phyloP scores from a whole-genome alignment of 2,888 invertebrate species.

The Chloroclystis v-ata region DNA sequence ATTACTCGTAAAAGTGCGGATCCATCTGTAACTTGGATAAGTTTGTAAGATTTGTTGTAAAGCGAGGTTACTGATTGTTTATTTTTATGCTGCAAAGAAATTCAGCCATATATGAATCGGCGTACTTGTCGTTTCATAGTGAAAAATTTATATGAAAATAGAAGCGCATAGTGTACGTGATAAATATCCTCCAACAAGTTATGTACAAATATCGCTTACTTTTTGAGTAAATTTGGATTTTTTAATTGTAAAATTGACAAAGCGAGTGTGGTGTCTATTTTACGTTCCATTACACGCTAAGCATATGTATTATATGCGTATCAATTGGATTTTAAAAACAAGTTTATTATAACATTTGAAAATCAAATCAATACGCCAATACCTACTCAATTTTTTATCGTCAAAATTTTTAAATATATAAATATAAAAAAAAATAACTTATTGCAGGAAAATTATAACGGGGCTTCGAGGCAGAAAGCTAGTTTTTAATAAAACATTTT shows the following conservation, averaged over 20 bases:
- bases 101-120: constrained; percentile 47
- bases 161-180: constrained; percentile 40
- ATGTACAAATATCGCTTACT: constrained; percentile 29
- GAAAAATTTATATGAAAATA: constrained; percentile 25
- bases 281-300: constrained; percentile 35
- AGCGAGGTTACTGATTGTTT: constrained; percentile 50
- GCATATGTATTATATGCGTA: too few species aligned
- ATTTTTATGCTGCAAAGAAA: constrained; percentile 51
- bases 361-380: too few species aligned
- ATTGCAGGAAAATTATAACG: too few species aligned
- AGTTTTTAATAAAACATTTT: too few species aligned
- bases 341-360: too few species aligned
- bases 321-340: too few species aligned
- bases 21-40: constrained; percentile 54
- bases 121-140: constrained; percentile 34
- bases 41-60: constrained; percentile 39
- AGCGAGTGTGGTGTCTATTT: constrained; percentile 34
- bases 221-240: constrained; percentile 13
- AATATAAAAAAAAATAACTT: too few species aligned
- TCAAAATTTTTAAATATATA: too few species aligned
- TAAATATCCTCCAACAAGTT: constrained; percentile 44
- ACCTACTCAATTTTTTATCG: too few species aligned
- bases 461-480: too few species aligned
- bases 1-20: constrained; percentile 59
- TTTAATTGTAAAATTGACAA: constrained; percentile 9